Evolutionary conservation across 2,113 vertebrate species (phyloP).

Genomic region (Mus musculus): DNA sequence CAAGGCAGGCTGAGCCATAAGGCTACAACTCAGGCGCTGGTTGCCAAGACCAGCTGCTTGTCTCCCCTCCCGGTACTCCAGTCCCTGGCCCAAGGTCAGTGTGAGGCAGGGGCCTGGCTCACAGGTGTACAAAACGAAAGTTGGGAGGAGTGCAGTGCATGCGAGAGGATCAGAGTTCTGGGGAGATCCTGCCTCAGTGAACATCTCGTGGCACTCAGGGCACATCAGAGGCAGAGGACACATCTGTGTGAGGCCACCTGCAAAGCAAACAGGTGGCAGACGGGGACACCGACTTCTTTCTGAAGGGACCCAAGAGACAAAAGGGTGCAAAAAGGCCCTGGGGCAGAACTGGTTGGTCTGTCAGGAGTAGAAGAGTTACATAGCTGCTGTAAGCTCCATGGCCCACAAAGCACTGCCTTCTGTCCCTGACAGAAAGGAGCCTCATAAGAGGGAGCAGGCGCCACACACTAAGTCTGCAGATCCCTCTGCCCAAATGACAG

Average conservation of each 20-base stretch:
- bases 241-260: neutral
- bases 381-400: neutral
- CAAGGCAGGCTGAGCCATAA: neutral
- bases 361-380: neutral
- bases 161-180: neutral
- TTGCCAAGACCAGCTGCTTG: neutral
- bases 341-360: neutral
- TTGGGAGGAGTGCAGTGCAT: neutral
- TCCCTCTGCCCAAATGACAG: neutral
- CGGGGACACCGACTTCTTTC: neutral
- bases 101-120: neutral
- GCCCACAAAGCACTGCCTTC: neutral
- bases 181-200: neutral
- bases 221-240: neutral
- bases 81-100: neutral
- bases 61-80: neutral
- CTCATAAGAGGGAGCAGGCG: neutral
- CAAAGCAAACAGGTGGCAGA: neutral
- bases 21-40: neutral
- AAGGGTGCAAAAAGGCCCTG: neutral
- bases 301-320: neutral
- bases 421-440: neutral
- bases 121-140: neutral
- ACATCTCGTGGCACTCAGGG: neutral
- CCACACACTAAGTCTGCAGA: too few species aligned